phyloP scores from a whole-genome alignment of 2,113 vertebrate species.

The Hippolais icterina region DNA sequence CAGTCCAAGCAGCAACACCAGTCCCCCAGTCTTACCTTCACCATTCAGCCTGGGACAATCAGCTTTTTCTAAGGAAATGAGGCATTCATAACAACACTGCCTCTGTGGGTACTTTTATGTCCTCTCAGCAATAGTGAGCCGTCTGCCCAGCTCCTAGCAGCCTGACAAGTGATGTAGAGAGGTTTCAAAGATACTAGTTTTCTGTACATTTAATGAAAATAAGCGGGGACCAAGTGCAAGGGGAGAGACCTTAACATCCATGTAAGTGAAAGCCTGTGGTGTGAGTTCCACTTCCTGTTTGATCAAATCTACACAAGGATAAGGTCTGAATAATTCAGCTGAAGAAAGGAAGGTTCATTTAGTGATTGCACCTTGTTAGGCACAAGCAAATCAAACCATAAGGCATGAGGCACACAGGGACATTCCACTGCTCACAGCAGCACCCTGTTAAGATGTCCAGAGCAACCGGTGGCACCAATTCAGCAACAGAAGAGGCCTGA shows the following conservation, averaged over 20 bases:
- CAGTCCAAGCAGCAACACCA: neutral
- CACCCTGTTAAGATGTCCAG: neutral
- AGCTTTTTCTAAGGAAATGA: constrained; percentile 30
- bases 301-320: neutral
- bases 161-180: neutral
- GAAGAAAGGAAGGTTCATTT: neutral
- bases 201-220: neutral
- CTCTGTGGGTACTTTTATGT: neutral
- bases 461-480: neutral
- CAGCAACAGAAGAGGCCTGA: neutral
- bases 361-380: neutral
- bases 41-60: neutral
- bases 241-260: neutral
- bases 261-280: neutral
- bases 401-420: neutral
- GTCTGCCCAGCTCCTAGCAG: neutral
- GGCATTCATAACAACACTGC: neutral
- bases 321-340: neutral
- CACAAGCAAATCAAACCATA: accelerated
- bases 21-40: neutral
- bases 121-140: neutral
- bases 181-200: neutral
- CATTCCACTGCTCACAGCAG: neutral
- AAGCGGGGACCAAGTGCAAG: neutral
- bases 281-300: neutral